Base-by-base conservation (phyloP, 2,113 vertebrate genomes). In the Eurystomus gularis region DNA sequence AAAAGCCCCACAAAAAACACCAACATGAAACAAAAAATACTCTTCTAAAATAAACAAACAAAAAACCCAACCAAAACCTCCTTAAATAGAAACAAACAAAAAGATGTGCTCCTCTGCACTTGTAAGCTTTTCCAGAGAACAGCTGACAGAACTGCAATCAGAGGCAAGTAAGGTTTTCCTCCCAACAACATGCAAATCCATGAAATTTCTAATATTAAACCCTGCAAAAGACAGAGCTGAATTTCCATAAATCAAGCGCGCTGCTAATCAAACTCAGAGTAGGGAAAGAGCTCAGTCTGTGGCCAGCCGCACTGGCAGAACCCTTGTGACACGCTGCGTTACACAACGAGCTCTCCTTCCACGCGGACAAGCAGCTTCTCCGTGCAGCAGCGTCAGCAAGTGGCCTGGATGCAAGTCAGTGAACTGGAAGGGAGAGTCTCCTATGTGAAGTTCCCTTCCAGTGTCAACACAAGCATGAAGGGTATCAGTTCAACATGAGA, bases 201-300 rank as follows among this genome's bases (percentile, higher is more conserved):
- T 4, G 11, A 14, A 10, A 71, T 51, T 23, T 49, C 14, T 42
- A 6, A 12, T n/a, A 13, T 10, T 10, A 86, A 49, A 46, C 18
- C 10, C 46, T 7, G 48, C 46, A 35, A 26, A 70, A 51, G 54
- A 19, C 44, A 83, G 75, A 44, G 54, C 1, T 16, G 54, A 49
- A 46, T 19, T 37, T n/a, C n/a, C 71, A 9, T 14, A 29, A 11
- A 31, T 20, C 7, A 17, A 4, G 4, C 1, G 0, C 0, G 0
- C 29, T 12, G 49, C 78, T 37, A 2, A 21, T 25, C 13, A 3
- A 2, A 28, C 3, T 11, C 12, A 5, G 55, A 0, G 6, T 0
- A 5, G 48, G 66, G 61, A 7, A 17, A 12, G 80, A 14, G 73
- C 71, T 39, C 13, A 4, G 37, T 1, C 71, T 4, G 57, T 8